Percentiles rank a stretch among this genome's conserved stretches.
phyloP scores from a whole-genome alignment of 2,797 vertebrate genomes.

The Crypturellus tataupa region DNA sequence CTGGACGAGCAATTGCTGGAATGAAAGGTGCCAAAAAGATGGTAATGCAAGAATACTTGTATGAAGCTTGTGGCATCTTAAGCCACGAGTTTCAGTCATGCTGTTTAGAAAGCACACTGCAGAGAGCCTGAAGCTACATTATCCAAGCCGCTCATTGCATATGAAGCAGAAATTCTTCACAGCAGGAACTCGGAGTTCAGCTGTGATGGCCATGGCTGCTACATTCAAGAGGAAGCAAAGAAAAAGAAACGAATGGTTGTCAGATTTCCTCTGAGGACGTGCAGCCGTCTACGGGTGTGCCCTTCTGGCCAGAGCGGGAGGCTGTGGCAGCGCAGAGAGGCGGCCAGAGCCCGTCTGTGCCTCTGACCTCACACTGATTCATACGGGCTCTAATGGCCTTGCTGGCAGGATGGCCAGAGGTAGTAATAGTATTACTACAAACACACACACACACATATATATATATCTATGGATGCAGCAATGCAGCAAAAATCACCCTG shows the following conservation, averaged over 20 bases:
- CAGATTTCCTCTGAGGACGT: background rate
- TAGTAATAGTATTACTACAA: background rate
- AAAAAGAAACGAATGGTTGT: background rate
- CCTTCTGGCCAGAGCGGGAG: background rate
- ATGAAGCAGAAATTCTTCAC: background rate
- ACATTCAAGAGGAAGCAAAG: background rate
- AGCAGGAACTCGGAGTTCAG: background rate
- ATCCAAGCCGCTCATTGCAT: background rate
- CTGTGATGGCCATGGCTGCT: background rate
- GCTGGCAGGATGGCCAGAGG: background rate
- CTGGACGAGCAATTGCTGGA: conserved; percentile 71
- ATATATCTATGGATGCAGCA: no score
- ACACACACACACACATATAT: no score
- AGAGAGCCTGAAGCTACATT: background rate
- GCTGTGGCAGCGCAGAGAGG: no score
- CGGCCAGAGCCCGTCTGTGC: background rate
- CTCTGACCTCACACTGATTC: background rate
- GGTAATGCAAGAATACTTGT: conserved; percentile 26
- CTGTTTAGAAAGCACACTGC: background rate
- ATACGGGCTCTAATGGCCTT: background rate
- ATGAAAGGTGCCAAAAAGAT: conserved; percentile 56
- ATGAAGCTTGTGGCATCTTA: background rate
- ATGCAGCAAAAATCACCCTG: no score
- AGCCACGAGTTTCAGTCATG: background rate
- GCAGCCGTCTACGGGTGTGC: background rate